Base-by-base conservation (phyloP, 1,140 invertebrate genomes). In the Bilobella aurantiaca region DNA sequence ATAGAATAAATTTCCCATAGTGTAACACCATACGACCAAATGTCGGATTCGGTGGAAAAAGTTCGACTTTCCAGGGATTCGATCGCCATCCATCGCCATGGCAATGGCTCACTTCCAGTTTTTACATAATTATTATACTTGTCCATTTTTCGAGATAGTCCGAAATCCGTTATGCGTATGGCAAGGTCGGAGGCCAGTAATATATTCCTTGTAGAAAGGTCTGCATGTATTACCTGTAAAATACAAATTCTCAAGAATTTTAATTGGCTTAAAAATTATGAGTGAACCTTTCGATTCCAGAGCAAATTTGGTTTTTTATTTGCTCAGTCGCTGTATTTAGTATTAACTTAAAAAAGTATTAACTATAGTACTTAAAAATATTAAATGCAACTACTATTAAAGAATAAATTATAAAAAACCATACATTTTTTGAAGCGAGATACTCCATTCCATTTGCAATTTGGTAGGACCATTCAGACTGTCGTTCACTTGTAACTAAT, bases 61-160 rank as follows among this genome's bases (percentile, higher is more conserved):
- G 78, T 60, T 66, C 75, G 74, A 58, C 79, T 75, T 47, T 74
- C 76, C 8, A 81, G 73, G 29, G 79, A 79, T 66, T 80, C 79
- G 57, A 79, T 66, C n/a, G 79, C 78, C 78, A 81, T 79, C 79
- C 79, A 81, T 64, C 79, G 78, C 27, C 80, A 76, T 29, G 79
- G 79, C 3, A 80, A 74, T 3, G 60, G 63, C 58, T 23, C 58
- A 34, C 28, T 23, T 0, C 29, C 61, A 56, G 60, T 29, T 25
- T 62, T 62, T 3, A 16, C 42, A 21, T 66, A 62, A 42, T 28
- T 58, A 27, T 53, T 58, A 49, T 62, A 62, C 12, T 65, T 49
- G 28, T 57, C 30, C 5, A 61, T 46, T 27, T 61, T 16, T 27
- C 37, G 29, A 3, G 67, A 78, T 28, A 83, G 70, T 2, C 82